These are phyloP conservation scores for Dichetophora obliterata DNA, from an alignment of 2,888 invertebrate genomes.

Conservation along the genomic window DNA sequence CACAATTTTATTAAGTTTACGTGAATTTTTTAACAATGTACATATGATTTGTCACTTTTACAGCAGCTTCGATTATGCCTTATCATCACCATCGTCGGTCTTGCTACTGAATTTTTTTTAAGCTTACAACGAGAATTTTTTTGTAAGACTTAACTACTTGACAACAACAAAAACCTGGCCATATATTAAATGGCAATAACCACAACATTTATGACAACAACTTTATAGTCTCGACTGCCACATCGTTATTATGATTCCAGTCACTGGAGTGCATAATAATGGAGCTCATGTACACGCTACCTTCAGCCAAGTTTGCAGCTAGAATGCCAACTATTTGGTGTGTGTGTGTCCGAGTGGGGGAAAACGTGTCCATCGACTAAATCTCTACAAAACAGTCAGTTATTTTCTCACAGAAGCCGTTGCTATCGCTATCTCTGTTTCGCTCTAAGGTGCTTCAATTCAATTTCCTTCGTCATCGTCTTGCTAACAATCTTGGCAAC, in stretches of 20 bases:
- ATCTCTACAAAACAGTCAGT: neutral
- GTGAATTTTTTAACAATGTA: neutral
- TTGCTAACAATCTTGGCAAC: slow-evolving; percentile 29
- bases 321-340: slow-evolving; percentile 40
- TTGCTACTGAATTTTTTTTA: slow-evolving; percentile 12
- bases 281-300: slow-evolving; percentile 2
- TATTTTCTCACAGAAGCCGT: neutral
- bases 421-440: neutral
- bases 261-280: slow-evolving; percentile 45
- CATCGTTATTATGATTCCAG: slow-evolving; percentile 48
- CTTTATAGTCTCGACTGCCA: neutral
- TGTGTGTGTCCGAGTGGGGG: neutral
- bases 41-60: neutral
- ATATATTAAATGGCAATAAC: neutral
- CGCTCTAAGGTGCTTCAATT: neutral
- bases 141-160: neutral
- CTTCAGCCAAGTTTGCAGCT: slow-evolving; percentile 32
- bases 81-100: neutral
- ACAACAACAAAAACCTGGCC: too few relatives aligned
- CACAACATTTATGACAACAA: slow-evolving; percentile 2
- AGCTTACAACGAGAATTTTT: neutral
- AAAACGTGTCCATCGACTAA: slow-evolving; percentile 15
- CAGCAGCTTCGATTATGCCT: neutral
- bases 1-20: too few relatives aligned
- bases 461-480: slow-evolving; percentile 9